phyloP scores from a whole-genome alignment of 2,797 vertebrate species.

The Artibeus jamaicensis region DNA sequence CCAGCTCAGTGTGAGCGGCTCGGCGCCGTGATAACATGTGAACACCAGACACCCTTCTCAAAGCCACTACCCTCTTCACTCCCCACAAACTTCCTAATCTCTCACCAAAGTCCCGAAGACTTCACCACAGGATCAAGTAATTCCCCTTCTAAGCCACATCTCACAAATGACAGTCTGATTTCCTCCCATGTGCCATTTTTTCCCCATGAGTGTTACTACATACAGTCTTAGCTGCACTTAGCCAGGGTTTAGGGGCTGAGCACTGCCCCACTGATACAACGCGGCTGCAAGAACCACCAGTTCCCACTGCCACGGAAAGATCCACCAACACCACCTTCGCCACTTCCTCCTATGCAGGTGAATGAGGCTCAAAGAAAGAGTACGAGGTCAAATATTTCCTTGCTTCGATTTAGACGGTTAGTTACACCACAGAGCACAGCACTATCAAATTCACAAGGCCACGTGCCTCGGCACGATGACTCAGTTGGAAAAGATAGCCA shows the following conservation, averaged over 20 bases:
- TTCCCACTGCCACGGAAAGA: background rate
- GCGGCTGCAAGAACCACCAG: background rate
- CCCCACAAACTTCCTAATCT: conserved; percentile 55
- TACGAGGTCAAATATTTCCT: background rate
- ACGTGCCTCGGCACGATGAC: background rate
- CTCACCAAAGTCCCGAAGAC: conserved; percentile 31
- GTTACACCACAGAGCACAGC: background rate
- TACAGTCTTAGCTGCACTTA: background rate
- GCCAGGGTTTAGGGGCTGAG: background rate
- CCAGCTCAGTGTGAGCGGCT: background rate
- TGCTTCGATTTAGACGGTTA: background rate
- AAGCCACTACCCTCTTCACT: background rate
- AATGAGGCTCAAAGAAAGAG: background rate
- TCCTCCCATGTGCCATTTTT: background rate
- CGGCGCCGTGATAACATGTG: background rate
- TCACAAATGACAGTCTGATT: conserved; percentile 16
- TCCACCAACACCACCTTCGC: background rate
- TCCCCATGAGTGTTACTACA: background rate
- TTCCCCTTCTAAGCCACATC: conserved; percentile 17
- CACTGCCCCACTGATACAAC: background rate
- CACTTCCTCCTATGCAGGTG: background rate
- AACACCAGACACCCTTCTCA: background rate
- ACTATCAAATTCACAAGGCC: background rate
- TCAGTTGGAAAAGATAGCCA: background rate
- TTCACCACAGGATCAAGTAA: conserved; percentile 50